Conservation (phyloP, 2,797 vertebrate species). For the Rhyacichthys aspro region DNA sequence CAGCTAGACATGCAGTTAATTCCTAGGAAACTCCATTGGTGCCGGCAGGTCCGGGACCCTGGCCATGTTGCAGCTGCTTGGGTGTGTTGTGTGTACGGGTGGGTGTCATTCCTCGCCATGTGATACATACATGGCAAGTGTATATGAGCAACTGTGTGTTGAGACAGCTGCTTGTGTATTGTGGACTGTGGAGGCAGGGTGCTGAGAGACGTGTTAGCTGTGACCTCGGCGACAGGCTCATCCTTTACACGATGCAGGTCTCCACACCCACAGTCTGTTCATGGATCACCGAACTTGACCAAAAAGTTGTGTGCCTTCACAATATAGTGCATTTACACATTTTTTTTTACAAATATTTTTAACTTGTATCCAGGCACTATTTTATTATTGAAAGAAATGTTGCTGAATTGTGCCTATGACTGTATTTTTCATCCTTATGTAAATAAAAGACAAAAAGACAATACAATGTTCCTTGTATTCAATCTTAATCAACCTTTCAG, state of each 20-base stretch:
- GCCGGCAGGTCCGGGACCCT: conserved; percentile 82
- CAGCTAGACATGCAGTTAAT: conserved; percentile 77
- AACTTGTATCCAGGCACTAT: conserved; percentile 32
- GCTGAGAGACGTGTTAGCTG: conserved; percentile 74
- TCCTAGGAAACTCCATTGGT: conserved; percentile 79
- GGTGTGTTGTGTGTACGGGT: conserved; percentile 65
- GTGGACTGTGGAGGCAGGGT: conserved; percentile 66
- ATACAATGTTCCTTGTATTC: conserved; percentile 10
- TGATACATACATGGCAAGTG: conserved; percentile 76
- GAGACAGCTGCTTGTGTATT: conserved; percentile 79
- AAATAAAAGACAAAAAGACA: conserved; percentile 65
- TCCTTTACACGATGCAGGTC: conserved; percentile 5
- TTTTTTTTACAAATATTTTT: conserved; percentile 10
- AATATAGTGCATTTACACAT: conserved; percentile 21
- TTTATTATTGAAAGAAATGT: too few species aligned
- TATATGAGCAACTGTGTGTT: conserved; percentile 75
- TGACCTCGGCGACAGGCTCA: conserved; percentile 62
- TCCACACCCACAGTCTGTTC: conserved; percentile 25
- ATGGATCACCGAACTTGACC: conserved; percentile 56
- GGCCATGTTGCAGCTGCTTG: conserved; percentile 79
- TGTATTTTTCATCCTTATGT: conserved; percentile 55
- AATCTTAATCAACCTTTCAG: conserved; percentile 45
- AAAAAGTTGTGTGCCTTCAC: conserved; percentile 43
- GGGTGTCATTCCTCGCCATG: conserved; percentile 79
- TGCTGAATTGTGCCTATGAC: conserved; percentile 20